Percentiles rank a stretch among this genome's conserved stretches.
Conservation (phyloP, 2,888 invertebrate species). For the Isoperla grammatica region DNA sequence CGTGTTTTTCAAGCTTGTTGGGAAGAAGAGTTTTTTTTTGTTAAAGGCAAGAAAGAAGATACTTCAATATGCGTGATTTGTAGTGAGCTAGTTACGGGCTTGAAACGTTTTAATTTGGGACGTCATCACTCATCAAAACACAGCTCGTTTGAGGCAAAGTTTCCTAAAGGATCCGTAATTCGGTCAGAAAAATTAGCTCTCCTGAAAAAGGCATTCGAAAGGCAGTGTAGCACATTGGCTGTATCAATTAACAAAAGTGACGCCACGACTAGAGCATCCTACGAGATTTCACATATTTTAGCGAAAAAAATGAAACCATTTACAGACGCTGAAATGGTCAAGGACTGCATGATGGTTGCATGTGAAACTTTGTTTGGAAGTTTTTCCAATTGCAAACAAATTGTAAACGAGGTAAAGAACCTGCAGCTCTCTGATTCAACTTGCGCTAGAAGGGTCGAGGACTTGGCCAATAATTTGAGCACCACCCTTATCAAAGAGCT, state of each 20-base stretch:
- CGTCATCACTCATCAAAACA: too few relatives aligned
- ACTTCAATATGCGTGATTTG: too few relatives aligned
- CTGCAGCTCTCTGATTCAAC: constrained; percentile 3
- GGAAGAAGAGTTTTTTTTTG: neutral
- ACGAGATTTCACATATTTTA: constrained; percentile 1
- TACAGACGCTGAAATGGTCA: constrained; percentile 2
- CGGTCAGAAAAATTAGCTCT: too few relatives aligned
- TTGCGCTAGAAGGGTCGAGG: neutral
- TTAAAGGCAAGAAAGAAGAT: neutral
- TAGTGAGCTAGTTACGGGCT: too few relatives aligned
- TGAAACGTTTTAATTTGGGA: too few relatives aligned
- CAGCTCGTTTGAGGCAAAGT: too few relatives aligned
- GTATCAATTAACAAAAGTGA: neutral
- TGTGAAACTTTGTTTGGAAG: neutral
- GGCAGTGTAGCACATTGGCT: neutral
- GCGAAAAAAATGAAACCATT: neutral
- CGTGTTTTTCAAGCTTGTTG: neutral
- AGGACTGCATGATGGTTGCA: neutral
- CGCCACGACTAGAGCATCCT: neutral
- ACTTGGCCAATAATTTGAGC: neutral
- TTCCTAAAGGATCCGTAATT: too few relatives aligned
- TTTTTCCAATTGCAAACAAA: neutral
- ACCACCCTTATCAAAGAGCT: neutral
- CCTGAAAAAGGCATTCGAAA: neutral
- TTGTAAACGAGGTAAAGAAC: neutral